A percentile compares a stretch with the other conserved stretches of the same genome.
Evolutionary conservation across 2,113 vertebrate species (phyloP).

Genomic region (Chrysochloris asiatica): DNA sequence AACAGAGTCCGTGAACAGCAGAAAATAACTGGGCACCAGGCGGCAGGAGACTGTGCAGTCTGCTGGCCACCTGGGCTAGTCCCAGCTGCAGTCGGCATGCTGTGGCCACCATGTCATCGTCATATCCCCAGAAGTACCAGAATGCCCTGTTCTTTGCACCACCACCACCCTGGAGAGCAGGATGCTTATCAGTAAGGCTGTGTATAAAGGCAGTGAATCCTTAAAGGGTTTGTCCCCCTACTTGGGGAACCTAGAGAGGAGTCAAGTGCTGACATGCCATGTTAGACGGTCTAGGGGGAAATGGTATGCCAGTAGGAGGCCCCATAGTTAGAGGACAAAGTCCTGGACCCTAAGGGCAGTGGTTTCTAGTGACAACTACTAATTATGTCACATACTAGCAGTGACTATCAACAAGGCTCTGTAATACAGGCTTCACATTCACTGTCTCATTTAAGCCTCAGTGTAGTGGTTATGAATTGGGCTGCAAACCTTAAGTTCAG

Average conservation of each 20-base stretch:
- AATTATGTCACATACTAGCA: background rate
- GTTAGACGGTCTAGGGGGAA: background rate
- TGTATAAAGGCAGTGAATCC: background rate
- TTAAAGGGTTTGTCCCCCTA: background rate
- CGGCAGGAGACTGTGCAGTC: background rate
- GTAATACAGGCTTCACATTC: background rate
- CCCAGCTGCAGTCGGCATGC: fast-evolving
- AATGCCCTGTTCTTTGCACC: background rate
- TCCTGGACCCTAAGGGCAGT: background rate
- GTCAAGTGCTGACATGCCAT: too few species aligned
- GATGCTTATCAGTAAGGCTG: background rate
- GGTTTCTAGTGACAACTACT: background rate
- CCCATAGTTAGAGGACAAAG: background rate
- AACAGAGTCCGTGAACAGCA: background rate
- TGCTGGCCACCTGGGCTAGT: background rate
- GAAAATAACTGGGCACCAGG: background rate
- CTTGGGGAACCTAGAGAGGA: background rate
- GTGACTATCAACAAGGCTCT: background rate
- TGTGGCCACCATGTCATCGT: background rate
- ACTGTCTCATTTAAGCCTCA: background rate
- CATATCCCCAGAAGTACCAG: background rate
- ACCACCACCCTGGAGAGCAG: too few species aligned
- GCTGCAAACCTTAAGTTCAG: too few species aligned
- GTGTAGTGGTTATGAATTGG: too few species aligned
- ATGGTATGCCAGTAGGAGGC: background rate